A percentile compares a stretch with the other conserved stretches of the same genome.
These are phyloP conservation scores for Linnaemya tessellans DNA, from an alignment of 2,888 invertebrate genomes.

Conservation along the genomic window DNA sequence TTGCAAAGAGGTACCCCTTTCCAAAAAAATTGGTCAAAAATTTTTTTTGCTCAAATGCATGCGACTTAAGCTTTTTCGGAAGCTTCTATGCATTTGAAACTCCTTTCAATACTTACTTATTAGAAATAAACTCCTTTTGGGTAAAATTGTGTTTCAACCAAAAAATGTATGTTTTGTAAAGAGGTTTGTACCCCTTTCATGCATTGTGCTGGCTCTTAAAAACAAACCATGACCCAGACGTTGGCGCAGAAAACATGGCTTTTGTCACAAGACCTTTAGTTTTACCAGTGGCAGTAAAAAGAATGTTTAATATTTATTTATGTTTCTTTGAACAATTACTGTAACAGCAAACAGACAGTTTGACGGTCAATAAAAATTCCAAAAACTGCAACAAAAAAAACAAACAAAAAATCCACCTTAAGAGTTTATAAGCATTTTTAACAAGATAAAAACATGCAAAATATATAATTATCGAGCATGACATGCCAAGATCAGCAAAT, in stretches of 20 bases:
- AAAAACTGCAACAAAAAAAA: neutral
- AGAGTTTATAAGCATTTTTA: conserved; percentile 23
- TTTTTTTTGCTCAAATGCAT: too few relatives aligned
- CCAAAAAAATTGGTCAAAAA: too few relatives aligned
- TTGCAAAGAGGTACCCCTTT: too few relatives aligned
- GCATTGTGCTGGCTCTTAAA: neutral
- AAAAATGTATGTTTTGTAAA: too few relatives aligned
- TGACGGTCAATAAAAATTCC: conserved; percentile 57
- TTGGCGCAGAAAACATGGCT: neutral
- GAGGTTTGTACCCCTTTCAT: too few relatives aligned
- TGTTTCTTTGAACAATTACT: conserved; percentile 47
- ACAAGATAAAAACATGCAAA: conserved; percentile 64
- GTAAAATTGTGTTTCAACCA: too few relatives aligned
- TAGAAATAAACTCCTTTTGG: too few relatives aligned
- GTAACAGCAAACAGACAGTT: conserved; percentile 44
- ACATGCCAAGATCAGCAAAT: conserved; percentile 65
- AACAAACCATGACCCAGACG: conserved; percentile 21
- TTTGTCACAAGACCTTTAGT: neutral
- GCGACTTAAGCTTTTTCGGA: too few relatives aligned
- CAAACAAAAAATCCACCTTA: conserved; percentile 4
- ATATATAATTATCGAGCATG: conserved; percentile 67
- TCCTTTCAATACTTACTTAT: too few relatives aligned
- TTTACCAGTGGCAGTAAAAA: conserved; percentile 40
- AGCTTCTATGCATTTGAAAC: too few relatives aligned
- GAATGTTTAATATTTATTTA: conserved; percentile 19